Evolutionary conservation across 2,888 invertebrate species (phyloP).

Genomic region (Scelioninae gen. 1): DNA sequence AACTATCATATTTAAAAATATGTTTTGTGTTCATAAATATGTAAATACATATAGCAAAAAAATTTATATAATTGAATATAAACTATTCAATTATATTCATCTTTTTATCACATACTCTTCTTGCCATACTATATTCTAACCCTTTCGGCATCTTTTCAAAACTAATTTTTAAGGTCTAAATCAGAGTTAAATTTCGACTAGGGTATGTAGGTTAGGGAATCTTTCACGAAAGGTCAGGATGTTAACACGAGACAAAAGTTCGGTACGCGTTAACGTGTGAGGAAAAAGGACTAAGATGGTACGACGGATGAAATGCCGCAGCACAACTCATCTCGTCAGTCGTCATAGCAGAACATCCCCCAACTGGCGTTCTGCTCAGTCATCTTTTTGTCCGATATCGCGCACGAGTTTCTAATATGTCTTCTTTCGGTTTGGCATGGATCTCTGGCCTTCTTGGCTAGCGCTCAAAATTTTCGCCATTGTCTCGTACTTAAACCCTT

Average conservation of each 20-base stretch:
- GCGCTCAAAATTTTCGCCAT: constrained; percentile 32
- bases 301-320: constrained; percentile 77
- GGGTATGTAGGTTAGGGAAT: constrained; percentile 34
- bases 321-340: constrained; percentile 74
- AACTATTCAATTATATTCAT: too few relatives aligned
- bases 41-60: too few relatives aligned
- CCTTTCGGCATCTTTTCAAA: too few relatives aligned
- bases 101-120: too few relatives aligned
- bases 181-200: background rate
- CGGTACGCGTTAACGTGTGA: constrained; percentile 41
- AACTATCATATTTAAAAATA: too few relatives aligned
- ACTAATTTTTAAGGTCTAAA: background rate
- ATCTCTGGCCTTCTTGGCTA: constrained; percentile 52
- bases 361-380: constrained; percentile 75
- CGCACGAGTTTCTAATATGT: constrained; percentile 66
- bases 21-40: too few relatives aligned
- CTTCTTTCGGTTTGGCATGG: constrained; percentile 74
- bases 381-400: constrained; percentile 72
- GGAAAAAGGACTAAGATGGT: constrained; percentile 5
- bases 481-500: constrained; percentile 36
- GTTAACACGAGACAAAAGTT: constrained; percentile 28
- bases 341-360: constrained; percentile 75
- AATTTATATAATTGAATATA: too few relatives aligned
- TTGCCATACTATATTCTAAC: too few relatives aligned
- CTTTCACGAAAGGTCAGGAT: constrained; percentile 17